Evolutionary conservation across 1,140 invertebrate species (phyloP).

Genomic region (Papilio dardanus): DNA sequence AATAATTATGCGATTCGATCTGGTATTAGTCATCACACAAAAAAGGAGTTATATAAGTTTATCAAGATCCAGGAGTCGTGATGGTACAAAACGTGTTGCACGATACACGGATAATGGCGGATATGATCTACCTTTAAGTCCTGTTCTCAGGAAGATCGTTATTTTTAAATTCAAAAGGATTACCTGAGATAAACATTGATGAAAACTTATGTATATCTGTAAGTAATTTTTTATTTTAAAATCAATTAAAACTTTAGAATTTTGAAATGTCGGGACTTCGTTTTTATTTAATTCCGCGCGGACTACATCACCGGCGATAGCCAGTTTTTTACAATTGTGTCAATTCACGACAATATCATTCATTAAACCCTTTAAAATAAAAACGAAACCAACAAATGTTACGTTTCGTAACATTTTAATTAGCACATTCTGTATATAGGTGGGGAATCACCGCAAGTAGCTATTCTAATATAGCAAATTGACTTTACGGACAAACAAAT

Average conservation of each 20-base stretch:
- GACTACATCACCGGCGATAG: no score
- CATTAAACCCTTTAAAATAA: neutral
- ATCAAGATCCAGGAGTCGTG: constrained; percentile 41
- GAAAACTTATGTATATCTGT: no score
- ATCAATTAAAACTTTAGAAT: neutral
- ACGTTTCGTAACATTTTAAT: neutral
- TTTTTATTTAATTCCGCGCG: no score
- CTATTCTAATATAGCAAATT: neutral
- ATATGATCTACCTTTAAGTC: neutral
- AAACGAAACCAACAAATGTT: neutral
- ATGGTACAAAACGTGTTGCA: constrained; percentile 37
- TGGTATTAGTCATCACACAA: neutral
- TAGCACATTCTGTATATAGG: neutral
- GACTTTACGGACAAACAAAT: neutral
- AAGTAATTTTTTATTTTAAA: no score
- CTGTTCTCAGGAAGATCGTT: neutral
- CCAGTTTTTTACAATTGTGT: neutral
- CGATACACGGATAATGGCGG: constrained; percentile 1
- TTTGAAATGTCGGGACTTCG: no score
- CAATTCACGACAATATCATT: neutral
- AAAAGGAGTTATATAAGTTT: constrained; percentile 19
- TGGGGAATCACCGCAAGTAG: neutral
- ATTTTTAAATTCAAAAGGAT: neutral
- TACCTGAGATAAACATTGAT: no score
- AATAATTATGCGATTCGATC: constrained; percentile 5